A percentile compares a stretch with the other conserved stretches of the same genome.
Conservation (phyloP, 2,888 invertebrate genomes). For the Netelia melanura region DNA sequence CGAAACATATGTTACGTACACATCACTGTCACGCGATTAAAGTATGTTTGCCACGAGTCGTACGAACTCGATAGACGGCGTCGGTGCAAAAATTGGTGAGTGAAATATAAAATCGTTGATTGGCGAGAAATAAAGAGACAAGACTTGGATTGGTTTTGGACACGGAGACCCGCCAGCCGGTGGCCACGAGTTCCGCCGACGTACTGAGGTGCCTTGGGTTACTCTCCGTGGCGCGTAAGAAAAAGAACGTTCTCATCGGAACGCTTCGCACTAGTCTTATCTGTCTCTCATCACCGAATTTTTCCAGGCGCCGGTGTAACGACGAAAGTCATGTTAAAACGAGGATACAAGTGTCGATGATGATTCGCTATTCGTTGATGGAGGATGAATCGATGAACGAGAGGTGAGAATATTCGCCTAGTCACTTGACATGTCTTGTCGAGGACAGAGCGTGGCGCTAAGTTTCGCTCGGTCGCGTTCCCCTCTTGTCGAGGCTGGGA, state of each 20-base stretch:
- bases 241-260: not conserved
- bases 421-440: not conserved
- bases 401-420: no score
- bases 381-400: no score
- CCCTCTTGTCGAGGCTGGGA: not conserved
- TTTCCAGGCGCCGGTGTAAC: not conserved
- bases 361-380: no score
- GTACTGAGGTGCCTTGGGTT: not conserved
- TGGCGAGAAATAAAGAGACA: not conserved
- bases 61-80: not conserved
- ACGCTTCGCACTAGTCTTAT: not conserved
- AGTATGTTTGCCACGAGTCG: not conserved
- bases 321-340: no score
- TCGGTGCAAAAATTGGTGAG: not conserved
- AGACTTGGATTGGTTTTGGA: not conserved
- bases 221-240: not conserved
- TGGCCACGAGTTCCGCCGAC: not conserved
- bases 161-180: not conserved
- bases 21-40: not conserved
- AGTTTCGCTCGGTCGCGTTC: not conserved
- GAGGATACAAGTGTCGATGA: no score
- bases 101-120: not conserved
- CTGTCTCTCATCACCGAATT: not conserved
- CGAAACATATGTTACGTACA: not conserved
- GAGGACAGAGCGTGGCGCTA: not conserved